Conservation (phyloP, 2,888 invertebrate species). For the Leptinotarsa haldemani region DNA sequence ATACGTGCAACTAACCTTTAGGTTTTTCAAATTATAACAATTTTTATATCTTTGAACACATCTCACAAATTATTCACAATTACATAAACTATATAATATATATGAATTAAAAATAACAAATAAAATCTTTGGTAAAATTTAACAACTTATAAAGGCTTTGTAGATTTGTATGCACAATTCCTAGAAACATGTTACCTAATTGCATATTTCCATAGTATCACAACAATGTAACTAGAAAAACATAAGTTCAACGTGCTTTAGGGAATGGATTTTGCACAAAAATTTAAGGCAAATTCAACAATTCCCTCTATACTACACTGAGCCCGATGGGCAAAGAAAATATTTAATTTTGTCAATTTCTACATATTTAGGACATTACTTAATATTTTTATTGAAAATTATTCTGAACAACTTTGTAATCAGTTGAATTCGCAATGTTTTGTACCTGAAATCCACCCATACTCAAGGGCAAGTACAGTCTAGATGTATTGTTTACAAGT, state of each 20-base stretch:
- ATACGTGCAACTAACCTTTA: not conserved
- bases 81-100: constrained; percentile 30
- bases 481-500: constrained; percentile 24
- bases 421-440: constrained; percentile 31
- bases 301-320: not conserved
- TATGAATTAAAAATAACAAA: constrained; percentile 51
- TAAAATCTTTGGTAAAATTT: constrained; percentile 57
- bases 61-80: constrained; percentile 4
- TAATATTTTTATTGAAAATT: not conserved
- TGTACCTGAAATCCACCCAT: constrained; percentile 17
- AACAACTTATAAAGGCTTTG: constrained; percentile 54
- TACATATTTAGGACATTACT: no score
- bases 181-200: constrained; percentile 42
- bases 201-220: constrained; percentile 49
- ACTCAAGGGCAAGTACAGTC: constrained; percentile 32
- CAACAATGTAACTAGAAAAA: constrained; percentile 47
- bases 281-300: constrained; percentile 3
- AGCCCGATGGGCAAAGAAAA: no score
- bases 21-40: not conserved
- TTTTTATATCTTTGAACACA: constrained; percentile 1
- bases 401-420: constrained; percentile 3
- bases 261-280: constrained; percentile 16
- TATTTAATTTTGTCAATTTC: no score
- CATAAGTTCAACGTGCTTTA: constrained; percentile 28
- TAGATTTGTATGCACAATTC: constrained; percentile 47